A percentile compares a stretch with the other conserved stretches of the same genome.
Evolutionary conservation across 1,140 invertebrate genomes (phyloP).

Genomic region (Panagrolaimus sp.): DNA sequence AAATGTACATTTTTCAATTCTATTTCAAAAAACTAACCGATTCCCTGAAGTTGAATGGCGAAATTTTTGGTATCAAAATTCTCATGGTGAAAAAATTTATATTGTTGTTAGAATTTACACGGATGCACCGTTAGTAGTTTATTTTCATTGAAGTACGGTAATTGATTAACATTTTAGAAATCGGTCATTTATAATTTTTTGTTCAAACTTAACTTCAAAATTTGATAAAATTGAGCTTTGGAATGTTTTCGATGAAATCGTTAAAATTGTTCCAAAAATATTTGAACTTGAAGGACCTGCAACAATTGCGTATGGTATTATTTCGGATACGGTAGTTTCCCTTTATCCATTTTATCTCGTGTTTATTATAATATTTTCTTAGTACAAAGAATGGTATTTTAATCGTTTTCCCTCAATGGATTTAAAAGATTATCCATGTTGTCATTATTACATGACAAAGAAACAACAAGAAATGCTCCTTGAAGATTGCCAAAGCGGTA

Average conservation of each 20-base stretch:
- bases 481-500: not conserved
- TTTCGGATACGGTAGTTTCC: not conserved
- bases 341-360: not conserved
- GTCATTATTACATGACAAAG: not conserved
- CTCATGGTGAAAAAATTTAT: not conserved
- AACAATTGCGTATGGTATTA: not conserved
- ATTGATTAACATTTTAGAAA: not conserved
- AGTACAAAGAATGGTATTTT: constrained; percentile 3
- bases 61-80: not conserved
- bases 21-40: not conserved
- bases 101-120: not conserved
- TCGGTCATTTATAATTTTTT: not conserved
- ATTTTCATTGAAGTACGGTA: not conserved
- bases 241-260: not conserved
- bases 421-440: not conserved
- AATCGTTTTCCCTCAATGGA: not conserved
- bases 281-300: not conserved
- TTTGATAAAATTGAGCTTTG: not conserved
- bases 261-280: not conserved
- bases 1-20: not conserved
- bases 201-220: not conserved
- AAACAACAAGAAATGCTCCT: not conserved
- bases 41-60: not conserved
- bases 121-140: not conserved
- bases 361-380: not conserved